Evolutionary conservation across 2,797 vertebrate species (phyloP).

Genomic region (Smutsia gigantea): DNA sequence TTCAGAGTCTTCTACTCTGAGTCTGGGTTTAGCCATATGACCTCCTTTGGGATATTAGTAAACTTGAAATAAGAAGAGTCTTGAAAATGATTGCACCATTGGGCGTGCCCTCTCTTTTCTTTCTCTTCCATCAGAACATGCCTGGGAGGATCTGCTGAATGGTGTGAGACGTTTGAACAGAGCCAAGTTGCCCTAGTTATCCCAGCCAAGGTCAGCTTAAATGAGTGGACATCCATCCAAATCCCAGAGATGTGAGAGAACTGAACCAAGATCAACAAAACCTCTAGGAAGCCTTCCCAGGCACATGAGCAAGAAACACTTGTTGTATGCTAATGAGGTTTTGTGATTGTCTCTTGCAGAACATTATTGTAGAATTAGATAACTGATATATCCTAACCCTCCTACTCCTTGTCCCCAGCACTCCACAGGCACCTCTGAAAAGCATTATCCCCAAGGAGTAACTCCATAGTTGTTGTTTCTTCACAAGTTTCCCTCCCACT

Average conservation of each 20-base stretch:
- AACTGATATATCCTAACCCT: not conserved
- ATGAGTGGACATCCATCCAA: not conserved
- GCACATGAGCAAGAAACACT: not conserved
- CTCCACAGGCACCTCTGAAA: not conserved
- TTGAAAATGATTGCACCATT: not conserved
- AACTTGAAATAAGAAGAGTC: slow-evolving; percentile 9
- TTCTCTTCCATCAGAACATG: not conserved
- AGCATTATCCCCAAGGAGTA: not conserved
- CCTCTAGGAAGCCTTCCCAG: not conserved
- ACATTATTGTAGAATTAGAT: not conserved
- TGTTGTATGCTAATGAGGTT: not conserved
- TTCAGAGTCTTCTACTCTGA: not conserved
- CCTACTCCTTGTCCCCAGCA: not conserved
- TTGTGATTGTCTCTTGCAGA: not conserved
- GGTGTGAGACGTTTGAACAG: not conserved
- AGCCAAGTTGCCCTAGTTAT: not conserved
- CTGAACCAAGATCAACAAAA: not conserved
- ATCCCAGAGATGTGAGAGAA: not conserved
- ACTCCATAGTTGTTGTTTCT: not conserved
- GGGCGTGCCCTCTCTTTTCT: not conserved
- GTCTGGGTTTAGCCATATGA: not conserved
- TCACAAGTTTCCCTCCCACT: not conserved
- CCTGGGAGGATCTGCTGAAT: not conserved
- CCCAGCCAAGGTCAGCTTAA: not conserved
- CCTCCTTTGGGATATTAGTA: not conserved